Percentiles rank a stretch among this genome's conserved stretches.
Evolutionary conservation across 2,888 invertebrate genomes (phyloP).

Genomic region (Xanthorhoe designata): DNA sequence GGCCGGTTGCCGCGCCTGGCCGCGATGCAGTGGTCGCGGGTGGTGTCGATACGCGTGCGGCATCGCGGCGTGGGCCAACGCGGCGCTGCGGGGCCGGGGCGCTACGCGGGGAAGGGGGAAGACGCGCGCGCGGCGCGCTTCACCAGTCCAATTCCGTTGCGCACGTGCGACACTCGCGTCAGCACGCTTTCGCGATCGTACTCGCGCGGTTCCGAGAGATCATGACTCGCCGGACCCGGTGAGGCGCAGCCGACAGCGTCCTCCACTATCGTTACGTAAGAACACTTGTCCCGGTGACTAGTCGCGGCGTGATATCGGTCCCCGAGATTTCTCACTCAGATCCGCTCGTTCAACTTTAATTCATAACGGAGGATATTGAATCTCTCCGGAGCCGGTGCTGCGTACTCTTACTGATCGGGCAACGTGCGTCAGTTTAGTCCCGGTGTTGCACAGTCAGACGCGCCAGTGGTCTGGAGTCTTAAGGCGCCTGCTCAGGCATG

Average conservation of each 20-base stretch:
- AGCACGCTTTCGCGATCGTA: conserved; percentile 58
- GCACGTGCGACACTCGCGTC: conserved; percentile 68
- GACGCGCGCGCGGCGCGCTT: conserved; percentile 70
- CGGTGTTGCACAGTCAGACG: conserved; percentile 59
- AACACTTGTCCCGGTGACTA: conserved; percentile 49
- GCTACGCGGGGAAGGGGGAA: conserved; percentile 52
- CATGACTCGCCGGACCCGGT: conserved; percentile 77
- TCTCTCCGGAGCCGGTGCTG: not conserved
- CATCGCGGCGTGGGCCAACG: conserved; percentile 37
- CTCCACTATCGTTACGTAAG: conserved; percentile 73
- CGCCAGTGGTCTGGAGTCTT: conserved; percentile 64
- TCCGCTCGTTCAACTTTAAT: conserved; percentile 52
- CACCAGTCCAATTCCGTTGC: conserved; percentile 73
- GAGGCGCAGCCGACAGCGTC: conserved; percentile 72
- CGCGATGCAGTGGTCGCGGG: conserved; percentile 75
- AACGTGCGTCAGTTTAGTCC: conserved; percentile 21
- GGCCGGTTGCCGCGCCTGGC: conserved; percentile 45
- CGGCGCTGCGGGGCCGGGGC: conserved; percentile 48
- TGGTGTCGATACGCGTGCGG: conserved; percentile 78
- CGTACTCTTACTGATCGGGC: conserved; percentile 14
- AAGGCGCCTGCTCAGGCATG: conserved; percentile 53
- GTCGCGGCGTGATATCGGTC: conserved; percentile 45
- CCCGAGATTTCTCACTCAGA: conserved; percentile 49
- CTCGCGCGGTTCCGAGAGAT: conserved; percentile 70
- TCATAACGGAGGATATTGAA: conserved; percentile 30